Evolutionary conservation across 1,140 invertebrate genomes (phyloP).

Genomic region (Xylocopa sonorina): DNA sequence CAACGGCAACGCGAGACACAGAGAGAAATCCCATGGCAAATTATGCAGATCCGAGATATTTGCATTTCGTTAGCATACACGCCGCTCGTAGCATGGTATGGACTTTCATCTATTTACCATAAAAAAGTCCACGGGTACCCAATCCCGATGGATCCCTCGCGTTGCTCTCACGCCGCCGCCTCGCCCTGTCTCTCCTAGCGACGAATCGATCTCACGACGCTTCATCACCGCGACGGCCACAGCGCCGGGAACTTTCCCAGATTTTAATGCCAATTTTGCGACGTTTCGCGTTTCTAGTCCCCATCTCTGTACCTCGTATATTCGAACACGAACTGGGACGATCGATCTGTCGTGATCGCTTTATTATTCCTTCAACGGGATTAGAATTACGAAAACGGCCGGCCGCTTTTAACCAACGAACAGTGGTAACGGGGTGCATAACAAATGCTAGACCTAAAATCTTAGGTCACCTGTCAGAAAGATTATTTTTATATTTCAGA

Average conservation of each 20-base stretch:
- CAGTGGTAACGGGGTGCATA: too few relatives aligned
- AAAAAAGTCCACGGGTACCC: conserved; percentile 61
- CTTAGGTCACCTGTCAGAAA: too few relatives aligned
- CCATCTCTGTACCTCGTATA: not conserved
- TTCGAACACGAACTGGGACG: conserved; percentile 29
- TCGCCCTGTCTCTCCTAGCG: conserved; percentile 45
- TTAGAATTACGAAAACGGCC: too few relatives aligned
- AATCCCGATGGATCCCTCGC: conserved; percentile 54
- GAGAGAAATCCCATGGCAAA: conserved; percentile 68
- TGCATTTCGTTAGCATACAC: conserved; percentile 70
- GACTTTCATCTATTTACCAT: conserved; percentile 73
- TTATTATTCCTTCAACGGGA: conserved; percentile 10
- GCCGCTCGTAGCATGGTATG: conserved; percentile 44
- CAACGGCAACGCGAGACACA: conserved; percentile 63
- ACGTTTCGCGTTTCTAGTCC: not conserved
- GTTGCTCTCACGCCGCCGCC: conserved; percentile 46
- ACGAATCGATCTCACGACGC: conserved; percentile 33
- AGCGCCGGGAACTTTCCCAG: conserved; percentile 2
- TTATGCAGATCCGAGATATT: conserved; percentile 70
- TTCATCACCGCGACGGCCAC: conserved; percentile 21
- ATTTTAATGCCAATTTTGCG: conserved; percentile 45
- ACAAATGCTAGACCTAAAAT: too few relatives aligned
- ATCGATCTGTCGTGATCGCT: conserved; percentile 49
- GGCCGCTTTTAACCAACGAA: not conserved
- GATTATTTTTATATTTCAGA: too few relatives aligned